phyloP scores from a whole-genome alignment of 2,113 vertebrate genomes.

The Bos taurus region ARS-UCD2.0 NC_037329.1:78757501-78758000 shows the following conservation, averaged over 20 bases:
- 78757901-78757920: not conserved
- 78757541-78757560: not conserved
- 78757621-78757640: accelerated
- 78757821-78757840: not conserved
- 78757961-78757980: not conserved
- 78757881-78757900: not conserved
- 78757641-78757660: not conserved
- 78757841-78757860: not conserved
- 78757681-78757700: not conserved
- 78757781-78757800: too few species aligned
- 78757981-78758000: not conserved
- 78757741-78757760: not conserved
- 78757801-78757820: accelerated
- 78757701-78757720: not conserved
- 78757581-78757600: accelerated
- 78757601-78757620: not conserved
- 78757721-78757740: not conserved
- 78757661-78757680: not conserved
- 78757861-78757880: not conserved
- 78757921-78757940: not conserved
- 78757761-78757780: not conserved
- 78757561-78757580: not conserved
- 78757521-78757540: not conserved
- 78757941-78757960: not conserved
- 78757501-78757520: not conserved